Percentiles rank a stretch among this genome's conserved stretches.
phyloP scores from a whole-genome alignment of 92 coral and sea anemone species.

The Hydrozoanthus gracilis region DNA sequence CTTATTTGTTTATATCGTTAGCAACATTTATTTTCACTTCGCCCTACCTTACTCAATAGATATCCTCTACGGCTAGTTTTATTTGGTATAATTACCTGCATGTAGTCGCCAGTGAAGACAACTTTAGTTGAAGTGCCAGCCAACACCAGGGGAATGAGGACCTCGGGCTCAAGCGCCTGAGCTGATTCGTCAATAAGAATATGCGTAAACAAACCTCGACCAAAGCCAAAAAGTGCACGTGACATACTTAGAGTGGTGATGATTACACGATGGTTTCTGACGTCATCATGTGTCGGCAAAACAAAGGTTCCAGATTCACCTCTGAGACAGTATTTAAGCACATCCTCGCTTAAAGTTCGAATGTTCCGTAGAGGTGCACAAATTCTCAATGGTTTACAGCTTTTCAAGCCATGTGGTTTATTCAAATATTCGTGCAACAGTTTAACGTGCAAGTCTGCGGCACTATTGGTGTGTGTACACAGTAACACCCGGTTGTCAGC shows the following conservation, averaged over 20 bases:
- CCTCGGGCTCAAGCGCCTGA: slow-evolving; percentile 66
- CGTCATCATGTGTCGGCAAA: slow-evolving; percentile 59
- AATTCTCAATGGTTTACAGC: slow-evolving; percentile 64
- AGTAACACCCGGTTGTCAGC: slow-evolving; percentile 83
- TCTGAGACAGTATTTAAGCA: slow-evolving; percentile 51
- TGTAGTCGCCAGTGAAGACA: slow-evolving; percentile 70
- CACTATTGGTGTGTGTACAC: slow-evolving; percentile 94
- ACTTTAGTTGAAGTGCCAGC: slow-evolving; percentile 64
- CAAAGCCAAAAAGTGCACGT: slow-evolving; percentile 46
- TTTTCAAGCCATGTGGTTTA: slow-evolving; percentile 3
- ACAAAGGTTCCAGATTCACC: slow-evolving; percentile 22
- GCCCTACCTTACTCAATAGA: no score
- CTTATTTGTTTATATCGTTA: no score
- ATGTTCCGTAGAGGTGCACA: slow-evolving; percentile 3
- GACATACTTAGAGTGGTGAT: slow-evolving; percentile 50
- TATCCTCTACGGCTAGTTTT: no score
- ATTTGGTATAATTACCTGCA: slow-evolving; percentile 50
- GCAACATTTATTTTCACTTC: no score
- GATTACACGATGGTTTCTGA: slow-evolving; percentile 48
- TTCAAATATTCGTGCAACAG: slow-evolving; percentile 65
- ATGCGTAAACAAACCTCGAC: slow-evolving; percentile 60
- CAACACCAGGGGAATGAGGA: slow-evolving; percentile 49
- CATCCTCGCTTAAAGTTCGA: not conserved
- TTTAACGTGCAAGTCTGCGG: slow-evolving; percentile 90
- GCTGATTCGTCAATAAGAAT: slow-evolving; percentile 70